Percentiles rank a stretch among this genome's conserved stretches.
These are phyloP conservation scores for Pantherophis guttatus DNA, from an alignment of 2,113 vertebrate genomes.

Conservation along the genomic window DNA sequence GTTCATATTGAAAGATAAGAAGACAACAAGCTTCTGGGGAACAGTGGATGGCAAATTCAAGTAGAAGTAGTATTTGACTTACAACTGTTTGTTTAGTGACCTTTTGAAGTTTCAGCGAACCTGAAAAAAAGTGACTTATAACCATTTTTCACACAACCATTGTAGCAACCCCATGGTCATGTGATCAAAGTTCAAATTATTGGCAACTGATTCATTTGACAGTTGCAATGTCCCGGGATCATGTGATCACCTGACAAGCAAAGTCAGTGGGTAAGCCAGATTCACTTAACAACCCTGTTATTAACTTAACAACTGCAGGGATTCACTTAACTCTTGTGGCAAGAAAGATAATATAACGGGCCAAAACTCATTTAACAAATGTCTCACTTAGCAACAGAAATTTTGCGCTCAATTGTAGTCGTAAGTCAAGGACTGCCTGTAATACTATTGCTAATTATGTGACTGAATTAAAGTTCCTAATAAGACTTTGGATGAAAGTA, in stretches of 20 bases:
- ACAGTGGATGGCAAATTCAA: neutral
- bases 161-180: neutral
- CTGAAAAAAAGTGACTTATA: neutral
- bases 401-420: neutral
- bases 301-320: neutral
- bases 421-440: neutral
- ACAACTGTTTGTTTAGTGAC: neutral
- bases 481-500: neutral
- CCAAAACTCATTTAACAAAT: neutral
- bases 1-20: neutral
- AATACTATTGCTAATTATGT: neutral
- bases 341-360: neutral
- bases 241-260: neutral
- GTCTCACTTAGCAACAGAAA: neutral
- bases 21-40: neutral
- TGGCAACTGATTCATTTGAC: neutral
- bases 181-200: neutral
- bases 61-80: too few species aligned
- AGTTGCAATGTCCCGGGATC: neutral
- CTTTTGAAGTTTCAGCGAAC: neutral
- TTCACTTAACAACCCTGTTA: neutral
- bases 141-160: neutral
- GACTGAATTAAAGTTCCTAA: neutral
- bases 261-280: neutral
- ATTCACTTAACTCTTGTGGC: neutral